Evolutionary conservation across 1,140 invertebrate species (phyloP), one percentile per base, ranked within the genome.

Genomic region (Cydia splendana): DNA sequence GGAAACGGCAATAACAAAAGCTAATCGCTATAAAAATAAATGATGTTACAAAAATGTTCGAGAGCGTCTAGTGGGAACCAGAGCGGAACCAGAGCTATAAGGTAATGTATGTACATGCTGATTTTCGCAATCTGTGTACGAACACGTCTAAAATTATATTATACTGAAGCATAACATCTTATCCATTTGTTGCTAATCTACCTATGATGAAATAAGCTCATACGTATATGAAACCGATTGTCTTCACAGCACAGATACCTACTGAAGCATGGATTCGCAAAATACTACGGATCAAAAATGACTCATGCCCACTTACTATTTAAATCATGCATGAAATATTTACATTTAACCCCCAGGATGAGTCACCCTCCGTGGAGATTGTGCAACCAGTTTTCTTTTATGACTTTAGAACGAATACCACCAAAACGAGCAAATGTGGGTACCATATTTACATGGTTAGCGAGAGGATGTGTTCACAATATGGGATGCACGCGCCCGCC

Each of bases 31-130:
- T 83, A 81, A 88, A 86, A 88, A 83, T 84, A 88, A 86, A 84
- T 82, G 73, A 77, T 81, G 81, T 91, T 91, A 85, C 89, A 91
- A 90, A 92, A 89, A 91, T 84, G 81, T 81, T 81, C 77, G 82
- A 87, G 88, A 89, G 84, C 86, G 82, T 88, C 80, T 82, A 84
- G 75, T 79, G 77, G 80, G 82, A 92, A 87, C 82, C 89, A 93
- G 91, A 93, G 91, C 91, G 80, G 79, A 91, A 90, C 87, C 76
- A 80, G 84, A 87, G 81, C 84, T 85, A 90, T 92, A 89, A 89
- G 86, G 81, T 85, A 89, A 88, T 90, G 83, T 88, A 89, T 89
- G 87, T 84, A 91, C 90, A 93, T 93, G 90, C 90, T 93, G 92
- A 93, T 93, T 89, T 88, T 84, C 84, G 80, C 86, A 89, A 89